Conservation (phyloP, 2,888 invertebrate genomes). For the Thereva nobilitata region DNA sequence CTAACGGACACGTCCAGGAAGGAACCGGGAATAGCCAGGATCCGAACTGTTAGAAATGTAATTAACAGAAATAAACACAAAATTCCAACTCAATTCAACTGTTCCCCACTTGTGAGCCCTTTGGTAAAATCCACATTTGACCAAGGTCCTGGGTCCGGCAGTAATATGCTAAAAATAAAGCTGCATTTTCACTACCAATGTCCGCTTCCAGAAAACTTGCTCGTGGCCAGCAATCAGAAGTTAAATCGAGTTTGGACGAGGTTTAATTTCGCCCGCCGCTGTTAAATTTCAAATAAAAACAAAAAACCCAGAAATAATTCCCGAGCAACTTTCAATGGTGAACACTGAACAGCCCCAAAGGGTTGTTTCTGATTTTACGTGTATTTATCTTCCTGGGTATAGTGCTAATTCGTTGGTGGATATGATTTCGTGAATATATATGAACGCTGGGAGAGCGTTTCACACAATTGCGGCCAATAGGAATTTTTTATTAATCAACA, state of each 20-base stretch:
- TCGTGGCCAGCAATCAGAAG: conserved; percentile 25
- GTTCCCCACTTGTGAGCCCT: conserved; percentile 14
- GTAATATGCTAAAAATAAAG: background rate
- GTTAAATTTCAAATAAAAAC: conserved; percentile 19
- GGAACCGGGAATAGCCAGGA: conserved; percentile 13
- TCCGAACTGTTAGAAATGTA: conserved; percentile 15
- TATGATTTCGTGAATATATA: too few species aligned
- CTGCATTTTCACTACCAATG: conserved; percentile 4
- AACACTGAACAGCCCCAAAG: too few species aligned
- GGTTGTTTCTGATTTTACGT: too few species aligned
- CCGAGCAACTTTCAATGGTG: conserved; percentile 23
- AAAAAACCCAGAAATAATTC: conserved; percentile 12
- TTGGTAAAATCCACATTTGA: conserved; percentile 26
- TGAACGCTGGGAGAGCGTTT: too few species aligned
- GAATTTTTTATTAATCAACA: too few species aligned
- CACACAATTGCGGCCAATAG: too few species aligned
- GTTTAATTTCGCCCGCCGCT: conserved; percentile 26
- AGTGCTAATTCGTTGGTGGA: too few species aligned
- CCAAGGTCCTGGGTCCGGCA: conserved; percentile 4
- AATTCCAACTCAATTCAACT: conserved; percentile 6
- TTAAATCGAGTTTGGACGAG: conserved; percentile 26
- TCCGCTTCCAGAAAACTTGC: background rate
- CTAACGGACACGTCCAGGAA: too few species aligned
- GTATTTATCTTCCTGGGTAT: too few species aligned
- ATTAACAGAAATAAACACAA: conserved; percentile 30